Base-by-base conservation (phyloP, 30 jellyfish, hydroid and myxozoan species). In the Morbakka virulenta region DNA sequence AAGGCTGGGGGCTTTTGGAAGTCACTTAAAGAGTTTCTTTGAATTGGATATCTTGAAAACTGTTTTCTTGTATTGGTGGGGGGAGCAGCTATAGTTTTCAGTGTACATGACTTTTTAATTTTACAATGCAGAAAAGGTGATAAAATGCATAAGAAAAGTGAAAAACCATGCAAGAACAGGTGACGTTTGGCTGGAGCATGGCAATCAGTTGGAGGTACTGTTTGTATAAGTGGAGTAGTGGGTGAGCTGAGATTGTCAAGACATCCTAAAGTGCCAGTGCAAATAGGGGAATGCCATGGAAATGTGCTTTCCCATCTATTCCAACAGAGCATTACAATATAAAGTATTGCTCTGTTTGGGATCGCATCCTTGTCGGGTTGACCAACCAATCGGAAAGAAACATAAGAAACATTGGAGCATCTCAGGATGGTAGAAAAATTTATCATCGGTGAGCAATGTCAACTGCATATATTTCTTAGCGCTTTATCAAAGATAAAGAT, bases 21-120 rank as follows among this genome's bases (percentile, higher is more conserved):
- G 52, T 77, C 88, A 50, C 88, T 77, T 32, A 64, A 35, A 41
- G 31, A 64, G 81, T 62, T 27, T 77, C 35, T 77, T 41, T 72
- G 62, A 33, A 72, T 80, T 77, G 81, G 88, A 77, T 70, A 64
- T 64, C 64, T 64, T 77, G 72, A 77, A 80, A 72, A 63, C 64
- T 79, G 88, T 63, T 17, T 63, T 77, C 32, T 61, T 72, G 72
- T 28, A 61, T 77, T 17, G 72, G 62, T 62, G 88, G n/a, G 50
- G 88, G 80, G 33, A 76, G 85, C 61, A 73, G 85, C 25, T 22
- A 74, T 48, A 73, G 32, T 28, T 73, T 49, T 57, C 85, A 73
- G 78, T 74, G 85, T 22, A 73, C 50, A 22, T 72, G 48, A 72
- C 81, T 77, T 34, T 62, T 71, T 1, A n/a, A 2, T 77, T 62